Conservation (phyloP, 2,797 vertebrate species). For the Merluccius polli region DNA sequence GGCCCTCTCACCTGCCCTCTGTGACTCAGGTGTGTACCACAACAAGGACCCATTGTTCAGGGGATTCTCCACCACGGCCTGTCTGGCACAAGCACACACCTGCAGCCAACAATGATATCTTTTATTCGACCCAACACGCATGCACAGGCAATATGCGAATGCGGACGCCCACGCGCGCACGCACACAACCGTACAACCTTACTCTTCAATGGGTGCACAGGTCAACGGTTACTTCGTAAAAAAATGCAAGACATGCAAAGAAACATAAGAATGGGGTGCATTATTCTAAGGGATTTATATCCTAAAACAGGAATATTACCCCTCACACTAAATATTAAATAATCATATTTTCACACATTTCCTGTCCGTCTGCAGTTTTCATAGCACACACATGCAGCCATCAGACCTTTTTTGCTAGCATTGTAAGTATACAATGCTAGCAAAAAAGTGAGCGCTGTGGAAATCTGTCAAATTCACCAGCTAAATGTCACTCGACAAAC, state of each 20-base stretch:
- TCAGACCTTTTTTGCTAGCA: neutral
- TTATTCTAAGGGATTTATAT: neutral
- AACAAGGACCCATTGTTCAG: conserved; percentile 73
- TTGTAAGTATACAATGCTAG: too few relatives aligned
- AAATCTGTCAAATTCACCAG: neutral
- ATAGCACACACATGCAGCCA: too few relatives aligned
- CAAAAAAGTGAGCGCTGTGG: neutral
- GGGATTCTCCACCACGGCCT: conserved; percentile 58
- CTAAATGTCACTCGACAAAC: neutral
- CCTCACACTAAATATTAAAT: neutral
- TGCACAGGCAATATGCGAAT: neutral
- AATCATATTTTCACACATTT: neutral
- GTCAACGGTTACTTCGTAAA: neutral
- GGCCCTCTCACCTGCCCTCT: conserved; percentile 68
- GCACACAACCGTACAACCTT: neutral
- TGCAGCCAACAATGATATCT: conserved; percentile 70
- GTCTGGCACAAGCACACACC: conserved; percentile 73
- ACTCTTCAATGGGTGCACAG: too few relatives aligned
- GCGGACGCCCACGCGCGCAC: conserved; percentile 19
- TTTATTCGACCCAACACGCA: conserved; percentile 50
- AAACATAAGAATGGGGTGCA: neutral
- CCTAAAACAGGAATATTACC: too few relatives aligned
- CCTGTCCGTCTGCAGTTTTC: neutral
- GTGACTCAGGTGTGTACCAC: conserved; percentile 71
- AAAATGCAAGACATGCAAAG: neutral